These are phyloP conservation scores for Drosophila tripunctata DNA, from an alignment of 2,888 invertebrate species.

Conservation along the genomic window DNA sequence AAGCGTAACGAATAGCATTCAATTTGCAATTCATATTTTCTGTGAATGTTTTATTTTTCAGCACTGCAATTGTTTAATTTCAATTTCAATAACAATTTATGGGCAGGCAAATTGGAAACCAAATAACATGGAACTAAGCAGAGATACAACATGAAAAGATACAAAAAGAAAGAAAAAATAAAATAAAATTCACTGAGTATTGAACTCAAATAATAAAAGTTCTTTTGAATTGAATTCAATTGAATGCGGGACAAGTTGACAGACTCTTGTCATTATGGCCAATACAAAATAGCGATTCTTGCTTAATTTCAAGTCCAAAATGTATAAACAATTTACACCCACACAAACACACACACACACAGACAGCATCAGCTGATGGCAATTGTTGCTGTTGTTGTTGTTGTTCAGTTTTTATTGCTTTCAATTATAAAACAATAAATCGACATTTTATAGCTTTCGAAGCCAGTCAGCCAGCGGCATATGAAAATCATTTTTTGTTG, in stretches of 20 bases:
- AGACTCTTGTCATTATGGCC: conserved; percentile 66
- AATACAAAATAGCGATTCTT: conserved; percentile 34
- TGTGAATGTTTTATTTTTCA: conserved; percentile 9
- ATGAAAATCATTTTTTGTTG: conserved; percentile 27
- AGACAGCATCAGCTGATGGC: conserved; percentile 22
- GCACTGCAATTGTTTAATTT: conserved; percentile 32
- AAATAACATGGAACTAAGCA: conserved; percentile 23
- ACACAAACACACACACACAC: conserved; percentile 34
- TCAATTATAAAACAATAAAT: conserved; percentile 77
- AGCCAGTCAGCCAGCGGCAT: conserved; percentile 18
- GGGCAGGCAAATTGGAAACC: conserved; percentile 61
- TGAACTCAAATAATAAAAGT: conserved; percentile 30
- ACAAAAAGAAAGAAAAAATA: not conserved
- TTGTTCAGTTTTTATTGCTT: conserved; percentile 61
- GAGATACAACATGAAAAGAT: not conserved
- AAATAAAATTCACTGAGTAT: not conserved
- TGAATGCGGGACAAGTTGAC: conserved; percentile 51
- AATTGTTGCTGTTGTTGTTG: conserved; percentile 20
- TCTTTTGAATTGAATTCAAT: conserved; percentile 64
- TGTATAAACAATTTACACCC: conserved; percentile 25
- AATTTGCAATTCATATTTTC: conserved; percentile 36
- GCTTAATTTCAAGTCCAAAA: conserved; percentile 7
- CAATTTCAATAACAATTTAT: conserved; percentile 54
- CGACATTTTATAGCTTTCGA: conserved; percentile 51
- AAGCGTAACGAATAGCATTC: conserved; percentile 18